Percentiles rank a stretch among this genome's conserved stretches.
phyloP scores from a whole-genome alignment of 2,113 vertebrate species.

The Narcine bancroftii region DNA sequence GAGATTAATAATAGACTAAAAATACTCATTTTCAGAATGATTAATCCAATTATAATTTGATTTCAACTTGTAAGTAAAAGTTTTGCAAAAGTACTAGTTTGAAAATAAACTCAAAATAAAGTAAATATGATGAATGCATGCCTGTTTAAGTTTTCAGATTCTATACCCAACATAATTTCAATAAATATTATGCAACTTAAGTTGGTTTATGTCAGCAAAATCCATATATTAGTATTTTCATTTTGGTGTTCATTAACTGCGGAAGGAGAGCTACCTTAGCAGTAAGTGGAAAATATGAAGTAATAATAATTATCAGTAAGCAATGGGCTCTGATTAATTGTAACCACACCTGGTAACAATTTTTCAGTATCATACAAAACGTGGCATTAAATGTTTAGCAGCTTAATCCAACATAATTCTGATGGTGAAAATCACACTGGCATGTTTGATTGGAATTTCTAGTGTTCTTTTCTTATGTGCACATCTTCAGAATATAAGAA shows the following conservation, averaged over 20 bases:
- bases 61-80: background rate
- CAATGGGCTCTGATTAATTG: background rate
- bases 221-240: background rate
- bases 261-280: background rate
- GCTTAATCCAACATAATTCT: background rate
- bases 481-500: no score
- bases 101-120: background rate
- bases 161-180: background rate
- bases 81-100: background rate
- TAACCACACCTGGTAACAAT: background rate
- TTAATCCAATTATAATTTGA: background rate
- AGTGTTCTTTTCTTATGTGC: background rate
- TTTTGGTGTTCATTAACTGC: background rate
- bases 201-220: background rate
- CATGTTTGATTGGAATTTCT: background rate
- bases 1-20: background rate
- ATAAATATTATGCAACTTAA: background rate
- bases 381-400: background rate
- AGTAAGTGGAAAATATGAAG: background rate
- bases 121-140: background rate
- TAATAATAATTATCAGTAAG: slow-evolving; percentile 5
- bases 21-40: background rate
- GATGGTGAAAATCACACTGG: background rate
- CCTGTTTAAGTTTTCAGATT: background rate
- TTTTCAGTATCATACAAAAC: background rate